A percentile compares a stretch with the other conserved stretches of the same genome.
Conservation (phyloP, 2,888 invertebrate species). For the Brachyptera risi region DNA sequence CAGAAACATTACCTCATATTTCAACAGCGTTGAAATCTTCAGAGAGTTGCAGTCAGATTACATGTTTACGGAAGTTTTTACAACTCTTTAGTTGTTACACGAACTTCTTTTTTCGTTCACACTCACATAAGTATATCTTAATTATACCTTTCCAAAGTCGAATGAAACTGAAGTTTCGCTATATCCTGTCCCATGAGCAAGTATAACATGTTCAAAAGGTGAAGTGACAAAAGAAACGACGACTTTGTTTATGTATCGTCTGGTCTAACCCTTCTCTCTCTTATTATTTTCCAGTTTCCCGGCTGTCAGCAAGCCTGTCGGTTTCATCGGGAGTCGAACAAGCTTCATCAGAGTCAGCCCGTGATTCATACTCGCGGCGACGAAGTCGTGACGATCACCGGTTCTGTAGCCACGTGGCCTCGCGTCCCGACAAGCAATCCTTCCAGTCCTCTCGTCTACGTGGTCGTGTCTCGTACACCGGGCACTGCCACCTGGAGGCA, state of each 20-base stretch:
- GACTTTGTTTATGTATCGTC: too few relatives aligned
- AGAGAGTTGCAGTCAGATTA: too few relatives aligned
- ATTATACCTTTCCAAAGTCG: too few relatives aligned
- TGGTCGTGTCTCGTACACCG: conserved; percentile 58
- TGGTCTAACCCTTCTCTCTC: neutral
- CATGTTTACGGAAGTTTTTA: too few relatives aligned
- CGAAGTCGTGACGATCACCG: conserved; percentile 60
- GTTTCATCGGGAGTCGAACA: conserved; percentile 61
- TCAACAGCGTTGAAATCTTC: too few relatives aligned
- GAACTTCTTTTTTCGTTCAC: too few relatives aligned
- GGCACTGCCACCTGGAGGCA: conserved; percentile 40
- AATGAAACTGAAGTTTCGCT: too few relatives aligned
- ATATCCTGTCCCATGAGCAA: too few relatives aligned
- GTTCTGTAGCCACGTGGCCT: conserved; percentile 61
- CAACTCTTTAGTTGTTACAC: too few relatives aligned
- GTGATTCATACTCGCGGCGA: conserved; percentile 67
- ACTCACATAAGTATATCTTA: too few relatives aligned
- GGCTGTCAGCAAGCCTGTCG: conserved; percentile 69
- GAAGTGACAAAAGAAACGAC: neutral
- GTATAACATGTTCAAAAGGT: too few relatives aligned
- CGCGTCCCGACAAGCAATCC: conserved; percentile 54
- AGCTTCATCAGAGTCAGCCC: conserved; percentile 61
- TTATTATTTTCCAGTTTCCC: conserved; percentile 58
- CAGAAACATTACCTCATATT: too few relatives aligned
- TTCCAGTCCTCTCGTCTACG: conserved; percentile 61